Conservation (phyloP, 2,797 vertebrate species). For the Hydrophis major region DNA sequence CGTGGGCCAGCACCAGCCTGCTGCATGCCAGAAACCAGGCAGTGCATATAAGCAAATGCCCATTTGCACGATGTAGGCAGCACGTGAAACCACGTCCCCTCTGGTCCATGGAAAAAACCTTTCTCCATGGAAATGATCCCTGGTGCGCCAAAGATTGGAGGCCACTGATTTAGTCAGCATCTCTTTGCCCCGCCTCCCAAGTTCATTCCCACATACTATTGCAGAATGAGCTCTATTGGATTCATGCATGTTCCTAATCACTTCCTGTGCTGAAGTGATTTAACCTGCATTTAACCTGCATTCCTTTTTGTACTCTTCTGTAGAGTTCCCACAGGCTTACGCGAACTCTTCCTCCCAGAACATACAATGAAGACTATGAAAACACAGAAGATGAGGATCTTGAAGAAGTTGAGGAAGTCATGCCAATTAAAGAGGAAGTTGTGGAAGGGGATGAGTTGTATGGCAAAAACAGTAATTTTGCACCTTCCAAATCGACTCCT, state of each 20-base stretch:
- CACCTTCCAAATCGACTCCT: slow-evolving; percentile 74
- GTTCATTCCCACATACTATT: not conserved
- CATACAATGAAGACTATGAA: slow-evolving; percentile 84
- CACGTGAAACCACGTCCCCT: not conserved
- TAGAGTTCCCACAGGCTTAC: slow-evolving; percentile 87
- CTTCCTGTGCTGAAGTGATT: slow-evolving; percentile 1
- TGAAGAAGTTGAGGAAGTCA: slow-evolving; percentile 59
- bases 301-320: slow-evolving; percentile 44
- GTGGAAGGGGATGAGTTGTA: slow-evolving; percentile 65
- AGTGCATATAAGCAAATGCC: not conserved
- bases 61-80: not conserved
- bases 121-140: not conserved
- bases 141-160: not conserved
- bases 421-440: slow-evolving; percentile 54
- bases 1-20: no score
- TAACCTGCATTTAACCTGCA: slow-evolving; percentile 30
- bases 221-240: not conserved
- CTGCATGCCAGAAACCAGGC: not conserved
- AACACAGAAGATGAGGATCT: slow-evolving; percentile 68
- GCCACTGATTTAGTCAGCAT: not conserved
- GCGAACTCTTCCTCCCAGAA: slow-evolving; percentile 76
- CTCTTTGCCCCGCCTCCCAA: not conserved
- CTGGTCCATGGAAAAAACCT: not conserved
- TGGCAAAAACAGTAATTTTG: slow-evolving; percentile 77
- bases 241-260: not conserved